Evolutionary conservation across 2,888 invertebrate species (phyloP), one percentile per base, ranked within the genome.

Genomic region (Caenorhabditis sinica): DNA sequence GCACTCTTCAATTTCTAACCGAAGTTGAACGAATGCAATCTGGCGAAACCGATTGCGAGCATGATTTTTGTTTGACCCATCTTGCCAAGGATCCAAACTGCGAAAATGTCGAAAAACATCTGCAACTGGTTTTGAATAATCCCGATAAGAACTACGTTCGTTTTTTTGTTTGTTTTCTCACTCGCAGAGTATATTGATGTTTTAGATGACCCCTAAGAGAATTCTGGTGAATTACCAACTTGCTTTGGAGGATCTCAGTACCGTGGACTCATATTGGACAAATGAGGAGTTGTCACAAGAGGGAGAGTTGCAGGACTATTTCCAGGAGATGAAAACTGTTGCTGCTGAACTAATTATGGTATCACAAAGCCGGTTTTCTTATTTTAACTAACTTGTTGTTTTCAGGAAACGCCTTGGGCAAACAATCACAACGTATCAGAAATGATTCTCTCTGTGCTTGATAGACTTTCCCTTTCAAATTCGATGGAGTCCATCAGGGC

Each of bases 391-490:
- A 6, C 4, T n/a, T n/a, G n/a, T 9, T 17, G 36, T 20, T 49
- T 66, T 0, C 23, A 71, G 71, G n/a, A 25, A 58, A 71, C 71
- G 2, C 71, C 71, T 20, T 71, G 71, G 71, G 43, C 28, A 28
- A 25, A 2, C 8, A 71, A 71, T 17, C 71, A 58, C 5, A 58
- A 58, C n/a, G 71, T 58, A n/a, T 36, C 56, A 6, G 11, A 71
- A 56, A n/a, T 56, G 40, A 58, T 71, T n/a, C 0, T 36, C 43
- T 8, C 25, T 20, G 40, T 71, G 4, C n/a, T 71, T 17, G 58
- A 43, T 28, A 25, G 28, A 28, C 0, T 56, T 4, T 25, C 11
- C 23, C 11, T 28, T 0, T 13, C 11, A 56, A 56, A 56, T 28
- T 6, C 8, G 0, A 15, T 28, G 56, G 28, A 56, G 5, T 15